Conservation (phyloP, 1,140 invertebrate genomes). For the Probaryconus sp. region DNA sequence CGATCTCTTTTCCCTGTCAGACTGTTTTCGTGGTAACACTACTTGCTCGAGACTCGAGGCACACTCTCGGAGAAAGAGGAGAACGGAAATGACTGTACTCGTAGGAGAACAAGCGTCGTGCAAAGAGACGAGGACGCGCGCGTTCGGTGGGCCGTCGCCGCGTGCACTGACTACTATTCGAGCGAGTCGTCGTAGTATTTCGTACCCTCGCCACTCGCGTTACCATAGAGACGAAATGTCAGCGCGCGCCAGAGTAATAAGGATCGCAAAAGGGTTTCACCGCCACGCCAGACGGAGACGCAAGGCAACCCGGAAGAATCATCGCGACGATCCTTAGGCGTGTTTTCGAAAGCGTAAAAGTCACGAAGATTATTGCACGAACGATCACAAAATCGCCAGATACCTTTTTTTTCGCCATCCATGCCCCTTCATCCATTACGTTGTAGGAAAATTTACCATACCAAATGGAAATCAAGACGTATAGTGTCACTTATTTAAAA, state of each 20-base stretch:
- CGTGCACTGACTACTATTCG: conserved; percentile 73
- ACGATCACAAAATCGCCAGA: conserved; percentile 11
- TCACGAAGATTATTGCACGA: conserved; percentile 29
- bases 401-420: conserved; percentile 9
- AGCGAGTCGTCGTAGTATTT: conserved; percentile 49
- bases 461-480: too few relatives aligned
- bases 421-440: too few relatives aligned
- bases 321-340: conserved; percentile 22
- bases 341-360: conserved; percentile 31
- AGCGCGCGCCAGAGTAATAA: conserved; percentile 48
- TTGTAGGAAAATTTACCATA: too few relatives aligned
- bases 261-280: too few relatives aligned
- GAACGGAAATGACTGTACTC: background rate
- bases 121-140: conserved; percentile 38
- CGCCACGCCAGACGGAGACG: conserved; percentile 7
- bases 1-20: conserved; percentile 15
- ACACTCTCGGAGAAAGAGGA: conserved; percentile 22
- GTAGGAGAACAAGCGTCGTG: background rate
- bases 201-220: conserved; percentile 37
- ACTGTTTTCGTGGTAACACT: conserved; percentile 28
- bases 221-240: conserved; percentile 55
- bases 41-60: conserved; percentile 2
- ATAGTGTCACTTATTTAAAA: too few relatives aligned
- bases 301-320: conserved; percentile 16
- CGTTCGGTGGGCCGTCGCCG: conserved; percentile 70